A percentile compares a stretch with the other conserved stretches of the same genome.
phyloP scores from a whole-genome alignment of 2,888 invertebrate genomes.

The Metacarcinus magister region DNA sequence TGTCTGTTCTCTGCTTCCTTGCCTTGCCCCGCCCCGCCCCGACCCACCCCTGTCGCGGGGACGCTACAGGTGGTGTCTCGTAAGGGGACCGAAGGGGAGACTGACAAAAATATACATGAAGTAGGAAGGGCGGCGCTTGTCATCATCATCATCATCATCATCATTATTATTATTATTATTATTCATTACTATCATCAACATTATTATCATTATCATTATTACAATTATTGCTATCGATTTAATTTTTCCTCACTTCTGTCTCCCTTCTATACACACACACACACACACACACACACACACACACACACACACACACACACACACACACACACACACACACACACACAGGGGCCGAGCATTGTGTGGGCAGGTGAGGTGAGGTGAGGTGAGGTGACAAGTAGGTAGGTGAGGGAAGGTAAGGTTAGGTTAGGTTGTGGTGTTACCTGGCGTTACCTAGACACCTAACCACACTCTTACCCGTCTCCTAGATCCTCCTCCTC shows the following conservation, averaged over 20 bases:
- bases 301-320: slow-evolving; percentile 29
- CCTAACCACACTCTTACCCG: neutral
- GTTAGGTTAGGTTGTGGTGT: neutral
- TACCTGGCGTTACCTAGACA: neutral
- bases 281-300: slow-evolving; percentile 50
- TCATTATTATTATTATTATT: slow-evolving; percentile 46
- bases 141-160: too few relatives aligned
- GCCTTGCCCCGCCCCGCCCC: too few relatives aligned
- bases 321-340: too few relatives aligned
- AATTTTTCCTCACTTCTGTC: too few relatives aligned
- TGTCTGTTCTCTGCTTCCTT: too few relatives aligned
- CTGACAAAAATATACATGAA: too few relatives aligned
- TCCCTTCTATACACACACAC: too few relatives aligned
- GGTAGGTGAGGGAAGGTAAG: neutral
- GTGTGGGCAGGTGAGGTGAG: neutral
- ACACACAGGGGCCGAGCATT: neutral
- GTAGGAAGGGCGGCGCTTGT: too few relatives aligned
- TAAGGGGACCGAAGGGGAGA: too few relatives aligned
- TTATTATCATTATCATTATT: neutral
- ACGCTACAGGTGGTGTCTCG: too few relatives aligned
- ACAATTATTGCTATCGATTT: neutral
- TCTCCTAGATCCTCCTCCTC: neutral
- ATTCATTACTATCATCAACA: too few relatives aligned
- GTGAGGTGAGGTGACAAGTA: neutral
- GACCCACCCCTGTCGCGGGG: too few relatives aligned